These are phyloP conservation scores for Lates calcarifer DNA, from an alignment of 2,113 vertebrate species.

Conservation along the genomic window DNA sequence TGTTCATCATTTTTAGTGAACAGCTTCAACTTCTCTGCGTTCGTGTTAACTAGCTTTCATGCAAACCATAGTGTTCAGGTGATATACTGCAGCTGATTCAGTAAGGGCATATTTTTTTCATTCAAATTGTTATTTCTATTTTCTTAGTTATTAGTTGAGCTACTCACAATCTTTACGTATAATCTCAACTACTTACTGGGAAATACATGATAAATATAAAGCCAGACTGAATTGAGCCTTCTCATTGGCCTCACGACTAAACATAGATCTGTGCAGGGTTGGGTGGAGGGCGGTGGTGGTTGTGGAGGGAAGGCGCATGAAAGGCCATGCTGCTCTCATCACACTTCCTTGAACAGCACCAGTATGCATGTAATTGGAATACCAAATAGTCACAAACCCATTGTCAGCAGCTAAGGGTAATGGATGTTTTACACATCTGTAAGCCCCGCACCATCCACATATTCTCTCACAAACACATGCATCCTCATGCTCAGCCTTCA, in stretches of 20 bases:
- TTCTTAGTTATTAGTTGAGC: background rate
- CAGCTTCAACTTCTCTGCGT: background rate
- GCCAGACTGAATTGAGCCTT: constrained; percentile 13
- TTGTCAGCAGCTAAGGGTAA: constrained; percentile 57
- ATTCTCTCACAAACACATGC: constrained; percentile 1
- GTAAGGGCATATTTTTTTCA: background rate
- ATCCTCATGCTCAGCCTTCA: constrained; percentile 14
- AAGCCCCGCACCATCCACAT: background rate
- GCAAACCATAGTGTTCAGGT: background rate
- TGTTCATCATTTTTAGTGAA: background rate
- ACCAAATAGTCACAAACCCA: constrained; percentile 59
- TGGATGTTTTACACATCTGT: constrained; percentile 42
- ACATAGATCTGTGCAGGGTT: constrained; percentile 45
- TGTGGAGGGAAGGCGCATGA: too few relatives aligned
- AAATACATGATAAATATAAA: constrained; percentile 31
- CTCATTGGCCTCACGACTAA: constrained; percentile 20
- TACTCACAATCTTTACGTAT: background rate
- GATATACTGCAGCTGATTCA: background rate
- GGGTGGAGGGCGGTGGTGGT: too few relatives aligned
- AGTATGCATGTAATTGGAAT: constrained; percentile 59
- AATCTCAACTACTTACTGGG: background rate
- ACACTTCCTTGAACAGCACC: constrained; percentile 27
- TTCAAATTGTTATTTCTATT: background rate
- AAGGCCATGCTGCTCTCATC: constrained; percentile 43
- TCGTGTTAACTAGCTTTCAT: background rate